Conservation (phyloP, 2,888 invertebrate genomes). For the Cerastis leucographa region DNA sequence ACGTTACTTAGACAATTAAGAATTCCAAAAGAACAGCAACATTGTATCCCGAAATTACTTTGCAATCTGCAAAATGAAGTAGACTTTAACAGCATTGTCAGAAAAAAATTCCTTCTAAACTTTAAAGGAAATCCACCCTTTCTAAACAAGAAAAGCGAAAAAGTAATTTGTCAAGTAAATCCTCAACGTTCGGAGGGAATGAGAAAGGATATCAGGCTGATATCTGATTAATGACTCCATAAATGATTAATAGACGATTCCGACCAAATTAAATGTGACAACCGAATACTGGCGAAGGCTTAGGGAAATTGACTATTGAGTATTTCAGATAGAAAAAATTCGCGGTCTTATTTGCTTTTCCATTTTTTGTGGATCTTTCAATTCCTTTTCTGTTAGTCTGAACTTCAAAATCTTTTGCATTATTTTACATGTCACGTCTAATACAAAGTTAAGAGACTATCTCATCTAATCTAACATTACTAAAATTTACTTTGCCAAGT, state of each 20-base stretch:
- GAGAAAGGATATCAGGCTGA: conserved; percentile 76
- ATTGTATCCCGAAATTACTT: conserved; percentile 24
- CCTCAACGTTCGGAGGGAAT: conserved; percentile 78
- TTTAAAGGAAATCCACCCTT: conserved; percentile 59
- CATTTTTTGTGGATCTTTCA: conserved; percentile 31
- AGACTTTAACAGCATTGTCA: conserved; percentile 34
- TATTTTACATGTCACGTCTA: neutral
- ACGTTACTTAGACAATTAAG: neutral
- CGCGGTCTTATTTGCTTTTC: conserved; percentile 24
- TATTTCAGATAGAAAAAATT: conserved; percentile 44
- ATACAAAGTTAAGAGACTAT: conserved; percentile 7
- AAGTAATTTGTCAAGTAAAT: conserved; percentile 90
- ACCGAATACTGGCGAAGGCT: conserved; percentile 60
- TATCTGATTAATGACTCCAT: conserved; percentile 82
- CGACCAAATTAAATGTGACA: conserved; percentile 70
- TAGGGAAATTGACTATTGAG: conserved; percentile 55
- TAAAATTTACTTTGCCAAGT: conserved; percentile 32
- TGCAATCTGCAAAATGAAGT: conserved; percentile 38
- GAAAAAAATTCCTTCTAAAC: conserved; percentile 53
- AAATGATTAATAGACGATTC: conserved; percentile 81
- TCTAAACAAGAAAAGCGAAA: conserved; percentile 84
- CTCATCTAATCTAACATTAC: conserved; percentile 9
- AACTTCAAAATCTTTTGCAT: neutral
- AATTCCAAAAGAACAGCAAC: conserved; percentile 4
- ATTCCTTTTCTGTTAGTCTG: conserved; percentile 9